Base-by-base conservation (phyloP, 2,797 vertebrate genomes). In the Smutsia gigantea region DNA sequence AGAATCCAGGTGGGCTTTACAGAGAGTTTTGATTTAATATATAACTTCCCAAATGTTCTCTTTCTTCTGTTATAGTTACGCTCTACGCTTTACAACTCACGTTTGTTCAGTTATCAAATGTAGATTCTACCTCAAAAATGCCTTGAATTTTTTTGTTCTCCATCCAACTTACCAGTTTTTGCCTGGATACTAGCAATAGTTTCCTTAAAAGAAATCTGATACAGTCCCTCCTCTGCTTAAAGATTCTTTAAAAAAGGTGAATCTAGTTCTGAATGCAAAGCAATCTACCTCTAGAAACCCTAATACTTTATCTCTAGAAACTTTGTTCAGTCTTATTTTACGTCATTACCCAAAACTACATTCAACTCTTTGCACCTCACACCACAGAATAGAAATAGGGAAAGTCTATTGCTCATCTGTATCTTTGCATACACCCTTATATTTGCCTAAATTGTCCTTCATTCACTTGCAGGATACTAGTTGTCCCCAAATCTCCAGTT, bases 91-190 rank as follows among this genome's bases (percentile, higher is more conserved):
- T 96, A 49, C 0, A 34, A 74, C 17, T 91, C 42, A 68, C 29
- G 59, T 86, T 91, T 90, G 29, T 93, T 93, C 81, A 53, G 34
- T 95, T 96, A 92, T 88, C 87, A 96, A 94, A 85, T 78, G 31
- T 86, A 95, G 79, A 94, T 57, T 94, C 39, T 68, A 29, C 71
- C 69, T 96, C 61, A 75, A 77, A 86, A 96, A 81, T 39, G 17
- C 39, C 83, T 79, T 91, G 13, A 19, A 34, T 78, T 83, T 59
- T 75, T 89, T 61, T 55, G 57, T 37, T 37, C n/a, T 61, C 18
- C 12, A 86, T 74, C 14, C 25, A 93, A 75, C n/a, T 72, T 75
- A 94, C 68, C 66, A 91, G 39, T 75, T 95, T 49, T 96, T 95
- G 27, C 53, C 89, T 82, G 84, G 49, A 17, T 90, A 37, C 21